Evolutionary conservation across 2,113 vertebrate genomes (phyloP).

Genomic region (Corythoichthys haematopterus): DNA sequence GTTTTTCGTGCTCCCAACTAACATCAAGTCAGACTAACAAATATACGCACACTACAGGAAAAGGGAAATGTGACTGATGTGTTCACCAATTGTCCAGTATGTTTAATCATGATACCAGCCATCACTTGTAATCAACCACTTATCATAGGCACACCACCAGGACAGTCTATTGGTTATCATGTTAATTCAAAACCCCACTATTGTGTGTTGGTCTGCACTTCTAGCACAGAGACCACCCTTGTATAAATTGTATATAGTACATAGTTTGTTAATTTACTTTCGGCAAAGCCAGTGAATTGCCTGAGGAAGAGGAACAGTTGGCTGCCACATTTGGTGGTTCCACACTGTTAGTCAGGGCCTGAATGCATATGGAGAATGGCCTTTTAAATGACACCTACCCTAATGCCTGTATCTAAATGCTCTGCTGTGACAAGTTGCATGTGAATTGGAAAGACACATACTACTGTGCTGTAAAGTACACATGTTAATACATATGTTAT

Average conservation of each 20-base stretch:
- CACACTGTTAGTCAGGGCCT: slow-evolving; percentile 72
- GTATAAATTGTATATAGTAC: too few species aligned
- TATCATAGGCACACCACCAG: too few species aligned
- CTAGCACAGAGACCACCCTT: too few species aligned
- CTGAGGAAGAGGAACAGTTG: slow-evolving; percentile 72
- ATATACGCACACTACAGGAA: too few species aligned
- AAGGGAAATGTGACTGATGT: too few species aligned
- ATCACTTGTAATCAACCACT: too few species aligned
- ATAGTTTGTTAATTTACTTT: not conserved
- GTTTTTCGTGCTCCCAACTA: not conserved
- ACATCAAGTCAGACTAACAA: not conserved
- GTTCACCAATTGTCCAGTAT: too few species aligned
- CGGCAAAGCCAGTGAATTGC: slow-evolving; percentile 49
- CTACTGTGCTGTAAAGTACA: slow-evolving; percentile 7
- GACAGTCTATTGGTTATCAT: too few species aligned
- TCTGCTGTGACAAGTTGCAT: slow-evolving; percentile 10
- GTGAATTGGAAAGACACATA: slow-evolving; percentile 27
- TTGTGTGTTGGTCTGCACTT: too few species aligned
- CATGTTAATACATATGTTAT: slow-evolving; percentile 22
- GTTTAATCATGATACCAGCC: too few species aligned
- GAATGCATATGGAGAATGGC: slow-evolving; percentile 58
- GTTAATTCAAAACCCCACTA: too few species aligned
- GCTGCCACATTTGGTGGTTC: slow-evolving; percentile 73
- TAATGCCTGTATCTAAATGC: too few species aligned
- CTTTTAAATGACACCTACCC: slow-evolving; percentile 54